Conservation (phyloP, 2,888 invertebrate genomes). For the Yponomeuta evonymella region DNA sequence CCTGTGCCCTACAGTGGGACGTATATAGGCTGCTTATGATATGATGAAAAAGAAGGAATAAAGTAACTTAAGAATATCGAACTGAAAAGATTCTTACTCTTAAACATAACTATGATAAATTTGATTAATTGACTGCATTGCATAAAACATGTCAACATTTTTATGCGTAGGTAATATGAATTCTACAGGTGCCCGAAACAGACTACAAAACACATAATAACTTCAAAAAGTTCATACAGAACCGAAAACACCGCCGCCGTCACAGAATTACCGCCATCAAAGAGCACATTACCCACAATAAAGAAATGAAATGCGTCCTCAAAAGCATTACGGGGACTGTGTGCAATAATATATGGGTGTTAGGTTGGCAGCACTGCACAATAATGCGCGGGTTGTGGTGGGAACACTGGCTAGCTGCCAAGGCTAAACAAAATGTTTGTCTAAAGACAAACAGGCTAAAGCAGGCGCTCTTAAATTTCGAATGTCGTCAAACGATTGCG, state of each 20-base stretch:
- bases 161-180: neutral
- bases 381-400: slow-evolving; percentile 3
- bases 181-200: neutral
- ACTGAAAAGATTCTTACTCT: too few species aligned
- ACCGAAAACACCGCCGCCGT: neutral
- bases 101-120: too few species aligned
- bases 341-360: slow-evolving; percentile 6
- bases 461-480: neutral
- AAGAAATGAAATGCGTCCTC: neutral
- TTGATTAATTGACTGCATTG: neutral
- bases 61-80: too few species aligned
- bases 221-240: neutral
- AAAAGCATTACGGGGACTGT: slow-evolving; percentile 1
- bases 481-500: neutral
- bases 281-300: slow-evolving; percentile 2
- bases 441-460: too few species aligned
- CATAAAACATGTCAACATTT: neutral
- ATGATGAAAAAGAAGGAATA: too few species aligned
- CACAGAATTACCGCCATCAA: slow-evolving; percentile 8
- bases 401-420: neutral
- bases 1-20: too few species aligned
- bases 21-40: too few species aligned
- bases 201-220: neutral
- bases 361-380: slow-evolving; percentile 7
- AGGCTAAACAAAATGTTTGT: neutral